Percentiles rank a stretch among this genome's conserved stretches.
These are phyloP conservation scores for Mythimna pallens DNA, from an alignment of 2,888 invertebrate species.

Conservation along the genomic window DNA sequence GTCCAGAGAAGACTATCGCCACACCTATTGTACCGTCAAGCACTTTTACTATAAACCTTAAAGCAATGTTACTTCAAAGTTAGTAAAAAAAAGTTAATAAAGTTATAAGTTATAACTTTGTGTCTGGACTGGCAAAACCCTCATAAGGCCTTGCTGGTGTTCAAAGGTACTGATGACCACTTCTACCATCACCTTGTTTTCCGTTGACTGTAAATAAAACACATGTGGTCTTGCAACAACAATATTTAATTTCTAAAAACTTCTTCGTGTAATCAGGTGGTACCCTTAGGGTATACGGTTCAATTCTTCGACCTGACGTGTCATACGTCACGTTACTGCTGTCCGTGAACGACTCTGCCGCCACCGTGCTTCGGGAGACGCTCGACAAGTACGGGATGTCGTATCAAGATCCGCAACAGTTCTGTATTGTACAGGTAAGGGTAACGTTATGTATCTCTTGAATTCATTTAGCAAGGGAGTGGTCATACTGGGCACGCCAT, in stretches of 20 bases:
- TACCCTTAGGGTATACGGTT: slow-evolving; percentile 98
- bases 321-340: slow-evolving; percentile 99
- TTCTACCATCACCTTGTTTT: neutral
- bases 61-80: too few species aligned
- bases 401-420: slow-evolving; percentile 96
- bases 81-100: too few species aligned
- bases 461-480: neutral
- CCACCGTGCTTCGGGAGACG: slow-evolving; percentile 98
- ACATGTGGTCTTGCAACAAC: neutral
- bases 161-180: neutral
- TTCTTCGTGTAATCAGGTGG: slow-evolving; percentile 91
- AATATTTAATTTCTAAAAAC: slow-evolving; percentile 3
- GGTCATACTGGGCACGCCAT: too few species aligned
- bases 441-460: neutral
- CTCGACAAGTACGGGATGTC: slow-evolving; percentile 98
- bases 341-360: slow-evolving; percentile 97
- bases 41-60: too few species aligned
- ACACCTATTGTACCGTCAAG: neutral
- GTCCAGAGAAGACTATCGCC: neutral
- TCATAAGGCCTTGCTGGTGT: too few species aligned
- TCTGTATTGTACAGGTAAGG: slow-evolving; percentile 98
- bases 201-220: too few species aligned
- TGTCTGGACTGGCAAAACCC: neutral
- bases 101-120: too few species aligned
- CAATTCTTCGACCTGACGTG: slow-evolving; percentile 98